Evolutionary conservation across 2,113 vertebrate species (phyloP), one percentile per base, ranked within the genome.

Genomic region (Gadus chalcogrammus): DNA sequence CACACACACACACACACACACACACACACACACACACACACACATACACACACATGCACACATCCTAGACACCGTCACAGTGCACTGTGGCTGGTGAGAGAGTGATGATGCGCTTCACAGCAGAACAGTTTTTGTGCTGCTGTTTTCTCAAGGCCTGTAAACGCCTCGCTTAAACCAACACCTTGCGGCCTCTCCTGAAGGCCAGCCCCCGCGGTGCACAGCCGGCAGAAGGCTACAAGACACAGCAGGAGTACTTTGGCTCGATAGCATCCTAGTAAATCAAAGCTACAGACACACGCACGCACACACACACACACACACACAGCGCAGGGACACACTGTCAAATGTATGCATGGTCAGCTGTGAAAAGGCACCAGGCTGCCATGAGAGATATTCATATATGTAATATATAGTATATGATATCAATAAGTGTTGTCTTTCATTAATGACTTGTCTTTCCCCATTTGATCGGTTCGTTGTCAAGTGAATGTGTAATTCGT

Each of bases 81-180:
- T 3, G 18, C 11, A 68, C 67, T 70, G 59, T 74, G 60, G 3
- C 2, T 13, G 71, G 68, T 84, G 83, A 84, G 79, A 72, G 87
- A 86, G 79, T 68, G 77, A 85, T 79, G 80, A 76, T 92, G 83
- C 48, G 80, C 88, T 85, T 31, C 28, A 31, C 69, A 72, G 66
- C 81, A 61, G 84, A 61, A 52, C 13, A 74, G 80, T 80, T 83
- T 85, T 88, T 61, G 77, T n/a, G 75, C 82, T 56, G 60, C 76
- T 76, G 82, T 81, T 82, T 79, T 76, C 78, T 58, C 55, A 71
- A 85, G 59, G 71, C 74, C 79, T 79, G 71, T 85, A 82, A 88
- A 82, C 82, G 81, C 75, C 1, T 24, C 2, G 68, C 75, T 70
- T 84, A 80, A 82, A 74, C 82, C 67, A 87, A 87, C 84, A 87